Base-by-base conservation (phyloP, 2,113 vertebrate species). In the Lepus europaeus region DNA sequence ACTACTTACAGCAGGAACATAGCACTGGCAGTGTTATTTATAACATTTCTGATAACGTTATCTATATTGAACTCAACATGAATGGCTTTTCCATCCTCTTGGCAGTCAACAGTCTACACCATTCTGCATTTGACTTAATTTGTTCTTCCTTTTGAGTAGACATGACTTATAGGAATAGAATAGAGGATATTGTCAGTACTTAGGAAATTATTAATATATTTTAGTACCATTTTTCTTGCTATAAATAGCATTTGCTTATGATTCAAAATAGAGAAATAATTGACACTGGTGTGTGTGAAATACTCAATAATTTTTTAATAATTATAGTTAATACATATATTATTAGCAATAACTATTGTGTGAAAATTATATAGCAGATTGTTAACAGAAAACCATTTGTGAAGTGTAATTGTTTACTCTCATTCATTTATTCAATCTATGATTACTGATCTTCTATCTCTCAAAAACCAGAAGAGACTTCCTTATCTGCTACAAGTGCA, bases 1-100 rank as follows among this genome's bases (percentile, higher is more conserved):
- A 33, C 61, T 80, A 84, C 83, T 87, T 91, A 85, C 88, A 87
- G 59, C 49, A 81, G 74, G 76, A 83, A 69, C 33, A 63, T 10
- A 78, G 31, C 25, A 70, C 25, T 84, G 77, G 29, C 13, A 36
- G 39, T 76, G 45, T 29, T 36, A 74, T 78, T 73, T 91, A 82
- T 16, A 81, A 76, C 33, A 74, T 93, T 74, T 27, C 23, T 92
- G 39, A 81, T 85, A 76, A 90, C 69, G 79, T 95, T 90, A 85
- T 63, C 13, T 80, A 53, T 61, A 61, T 36, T 79, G 88, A 95
- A 79, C 51, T 83, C 69, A 82, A 64, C 45, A 79, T 2, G 2
- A 93, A 39, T 68, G 64, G 11, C 56, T 90, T 82, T 94, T 88
- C 27, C 51, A 81, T 92, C 56, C 33, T 80, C 51, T 80, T 95